Percentiles rank a stretch among this genome's conserved stretches.
Conservation (phyloP, 2,888 invertebrate species). For the Pollenia angustigena region DNA sequence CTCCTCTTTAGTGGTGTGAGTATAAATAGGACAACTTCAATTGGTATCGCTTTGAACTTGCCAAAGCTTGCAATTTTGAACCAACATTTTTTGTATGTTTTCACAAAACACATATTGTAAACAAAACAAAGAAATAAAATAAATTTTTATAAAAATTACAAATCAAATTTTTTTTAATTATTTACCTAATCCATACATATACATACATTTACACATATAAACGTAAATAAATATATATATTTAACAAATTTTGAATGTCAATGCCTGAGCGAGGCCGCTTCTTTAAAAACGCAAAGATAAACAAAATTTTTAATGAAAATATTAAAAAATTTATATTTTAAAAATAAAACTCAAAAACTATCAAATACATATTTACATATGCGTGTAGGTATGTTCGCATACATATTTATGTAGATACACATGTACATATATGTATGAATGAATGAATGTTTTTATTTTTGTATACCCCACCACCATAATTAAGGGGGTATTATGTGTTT, state of each 20-base stretch:
- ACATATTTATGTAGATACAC: background rate
- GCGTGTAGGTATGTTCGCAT: background rate
- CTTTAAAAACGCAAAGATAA: constrained; percentile 31
- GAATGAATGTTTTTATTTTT: background rate
- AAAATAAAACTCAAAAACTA: background rate
- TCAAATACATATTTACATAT: background rate
- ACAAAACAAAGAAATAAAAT: too few species aligned
- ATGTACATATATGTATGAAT: background rate
- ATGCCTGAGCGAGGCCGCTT: constrained; percentile 71
- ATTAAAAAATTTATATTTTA: constrained; percentile 10
- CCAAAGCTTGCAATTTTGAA: too few species aligned
- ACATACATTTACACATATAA: too few species aligned
- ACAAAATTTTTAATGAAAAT: constrained; percentile 33
- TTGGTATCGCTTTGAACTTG: too few species aligned
- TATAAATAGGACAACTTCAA: too few species aligned
- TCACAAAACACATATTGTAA: too few species aligned
- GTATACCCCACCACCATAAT: too few species aligned
- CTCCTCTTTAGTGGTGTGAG: too few species aligned
- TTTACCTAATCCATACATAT: background rate
- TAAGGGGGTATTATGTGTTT: too few species aligned
- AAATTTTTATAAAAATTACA: too few species aligned
- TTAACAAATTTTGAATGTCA: constrained; percentile 66
- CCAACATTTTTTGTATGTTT: too few species aligned
- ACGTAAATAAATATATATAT: constrained; percentile 12
- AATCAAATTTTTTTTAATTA: too few species aligned